Percentiles rank a stretch among this genome's conserved stretches.
phyloP scores from a whole-genome alignment of 2,797 vertebrate genomes.

The Cirrhinus molitorella region DNA sequence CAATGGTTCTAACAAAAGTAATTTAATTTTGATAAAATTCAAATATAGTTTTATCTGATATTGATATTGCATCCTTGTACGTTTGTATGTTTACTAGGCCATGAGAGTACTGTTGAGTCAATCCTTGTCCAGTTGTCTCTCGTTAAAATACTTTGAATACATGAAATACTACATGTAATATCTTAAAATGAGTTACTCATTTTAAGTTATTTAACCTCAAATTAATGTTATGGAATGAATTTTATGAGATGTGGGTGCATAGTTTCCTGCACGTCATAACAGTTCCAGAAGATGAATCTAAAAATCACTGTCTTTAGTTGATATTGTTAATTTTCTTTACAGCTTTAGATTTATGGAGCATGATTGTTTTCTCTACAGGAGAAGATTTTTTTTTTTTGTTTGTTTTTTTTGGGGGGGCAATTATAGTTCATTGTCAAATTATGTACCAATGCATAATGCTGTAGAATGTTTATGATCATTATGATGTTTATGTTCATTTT shows the following conservation, averaged over 20 bases:
- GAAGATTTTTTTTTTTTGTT: neutral
- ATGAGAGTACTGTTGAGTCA: neutral
- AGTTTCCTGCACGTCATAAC: constrained; percentile 1
- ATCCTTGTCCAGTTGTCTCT: neutral
- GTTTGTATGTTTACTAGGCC: neutral
- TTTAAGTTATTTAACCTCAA: neutral
- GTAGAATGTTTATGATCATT: constrained; percentile 23
- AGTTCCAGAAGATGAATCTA: neutral
- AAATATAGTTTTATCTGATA: constrained; percentile 13
- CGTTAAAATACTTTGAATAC: neutral
- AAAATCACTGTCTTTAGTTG: constrained; percentile 4
- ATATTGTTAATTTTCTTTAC: neutral
- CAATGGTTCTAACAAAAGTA: neutral
- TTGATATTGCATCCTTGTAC: constrained; percentile 12
- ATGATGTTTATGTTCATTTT: constrained; percentile 34
- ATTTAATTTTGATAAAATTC: constrained; percentile 29
- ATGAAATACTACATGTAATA: constrained; percentile 17
- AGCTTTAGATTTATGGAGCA: neutral
- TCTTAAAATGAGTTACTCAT: neutral
- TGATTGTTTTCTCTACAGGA: neutral
- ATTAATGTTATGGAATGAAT: neutral
- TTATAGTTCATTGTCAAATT: constrained; percentile 30
- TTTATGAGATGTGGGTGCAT: neutral
- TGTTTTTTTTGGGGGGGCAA: too few species aligned
- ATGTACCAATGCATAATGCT: constrained; percentile 31